Conservation (phyloP, 1,140 invertebrate species). For the Neocloeon triangulifer region DNA sequence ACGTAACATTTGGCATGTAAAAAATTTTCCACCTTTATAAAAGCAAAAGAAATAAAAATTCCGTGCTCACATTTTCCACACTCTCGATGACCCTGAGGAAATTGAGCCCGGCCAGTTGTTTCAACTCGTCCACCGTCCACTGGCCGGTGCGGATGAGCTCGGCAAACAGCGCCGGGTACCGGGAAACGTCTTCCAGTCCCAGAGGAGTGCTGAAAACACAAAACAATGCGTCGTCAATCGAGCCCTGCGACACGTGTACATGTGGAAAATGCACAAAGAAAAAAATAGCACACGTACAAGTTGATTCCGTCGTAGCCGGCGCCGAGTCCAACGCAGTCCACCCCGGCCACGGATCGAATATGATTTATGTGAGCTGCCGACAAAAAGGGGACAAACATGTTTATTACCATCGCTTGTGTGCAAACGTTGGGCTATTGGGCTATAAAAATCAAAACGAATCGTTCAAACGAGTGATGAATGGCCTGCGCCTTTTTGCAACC, state of each 20-base stretch:
- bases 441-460: too few relatives aligned
- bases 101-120: slow-evolving; percentile 23
- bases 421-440: too few relatives aligned
- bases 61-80: slow-evolving; percentile 21
- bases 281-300: slow-evolving; percentile 11
- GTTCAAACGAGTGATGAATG: too few relatives aligned
- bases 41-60: slow-evolving; percentile 1
- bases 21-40: too few relatives aligned
- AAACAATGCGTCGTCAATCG: background rate
- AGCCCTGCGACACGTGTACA: background rate
- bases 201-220: slow-evolving; percentile 15
- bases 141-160: slow-evolving; percentile 14
- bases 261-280: slow-evolving; percentile 9
- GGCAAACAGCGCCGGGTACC: slow-evolving; percentile 23
- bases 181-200: slow-evolving; percentile 26
- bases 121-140: slow-evolving; percentile 22
- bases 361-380: slow-evolving; percentile 70
- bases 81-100: slow-evolving; percentile 21
- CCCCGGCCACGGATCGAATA: slow-evolving; percentile 47
- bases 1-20: too few relatives aligned
- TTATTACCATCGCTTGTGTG: too few relatives aligned
- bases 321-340: slow-evolving; percentile 19
- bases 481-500: too few relatives aligned
- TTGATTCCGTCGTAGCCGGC: slow-evolving; percentile 18
- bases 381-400: too few relatives aligned